A percentile compares a stretch with the other conserved stretches of the same genome.
These are phyloP conservation scores for Festucalex cinctus DNA, from an alignment of 2,113 vertebrate genomes.

Conservation along the genomic window DNA sequence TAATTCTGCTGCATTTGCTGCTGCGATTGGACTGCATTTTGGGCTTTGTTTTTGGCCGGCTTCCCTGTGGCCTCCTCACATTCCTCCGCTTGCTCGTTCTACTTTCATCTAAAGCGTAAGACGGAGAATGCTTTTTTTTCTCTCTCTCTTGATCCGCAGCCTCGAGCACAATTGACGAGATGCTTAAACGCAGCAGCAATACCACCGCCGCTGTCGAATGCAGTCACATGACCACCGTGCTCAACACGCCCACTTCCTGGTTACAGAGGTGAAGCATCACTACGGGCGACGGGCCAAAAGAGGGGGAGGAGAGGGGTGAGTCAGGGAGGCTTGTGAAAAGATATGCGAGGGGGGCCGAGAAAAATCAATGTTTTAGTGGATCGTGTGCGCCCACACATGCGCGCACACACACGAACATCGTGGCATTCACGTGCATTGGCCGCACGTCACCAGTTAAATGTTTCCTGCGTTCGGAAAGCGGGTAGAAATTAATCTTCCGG, in stretches of 20 bases:
- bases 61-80: not conserved
- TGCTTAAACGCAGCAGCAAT: slow-evolving; percentile 55
- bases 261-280: slow-evolving; percentile 60
- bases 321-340: slow-evolving; percentile 61
- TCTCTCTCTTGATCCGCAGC: slow-evolving; percentile 17
- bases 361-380: slow-evolving; percentile 65
- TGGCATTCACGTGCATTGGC: slow-evolving; percentile 49
- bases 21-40: not conserved
- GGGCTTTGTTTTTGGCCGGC: not conserved
- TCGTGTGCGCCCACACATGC: slow-evolving; percentile 60
- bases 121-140: not conserved
- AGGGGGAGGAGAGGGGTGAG: slow-evolving; percentile 51
- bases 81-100: too few species aligned
- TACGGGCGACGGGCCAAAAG: slow-evolving; percentile 55
- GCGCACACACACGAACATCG: slow-evolving; percentile 37
- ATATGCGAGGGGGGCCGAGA: slow-evolving; percentile 61
- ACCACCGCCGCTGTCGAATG: slow-evolving; percentile 42
- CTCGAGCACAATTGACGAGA: slow-evolving; percentile 47
- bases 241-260: slow-evolving; percentile 66
- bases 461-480: slow-evolving; percentile 57
- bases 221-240: slow-evolving; percentile 27
- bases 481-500: slow-evolving; percentile 52
- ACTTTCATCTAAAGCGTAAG: not conserved
- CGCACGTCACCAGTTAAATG: slow-evolving; percentile 54
- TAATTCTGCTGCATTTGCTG: not conserved